Evolutionary conservation across 2,888 invertebrate species (phyloP).

Genomic region (Cyaniris semiargus): DNA sequence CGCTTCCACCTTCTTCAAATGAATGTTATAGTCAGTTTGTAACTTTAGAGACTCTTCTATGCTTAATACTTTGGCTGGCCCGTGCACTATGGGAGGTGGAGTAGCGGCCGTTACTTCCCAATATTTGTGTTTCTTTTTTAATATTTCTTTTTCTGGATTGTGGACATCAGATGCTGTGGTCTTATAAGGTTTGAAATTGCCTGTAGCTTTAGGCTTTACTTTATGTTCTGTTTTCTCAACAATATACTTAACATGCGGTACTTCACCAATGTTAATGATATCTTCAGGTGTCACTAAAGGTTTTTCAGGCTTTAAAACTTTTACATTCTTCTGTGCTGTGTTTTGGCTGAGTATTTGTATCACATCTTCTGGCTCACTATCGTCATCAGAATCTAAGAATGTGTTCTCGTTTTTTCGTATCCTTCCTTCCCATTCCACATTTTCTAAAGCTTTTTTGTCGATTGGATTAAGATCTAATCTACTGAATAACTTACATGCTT

Average conservation of each 20-base stretch:
- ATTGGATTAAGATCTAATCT: constrained; percentile 69
- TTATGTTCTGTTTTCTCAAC: constrained; percentile 75
- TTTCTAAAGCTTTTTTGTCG: constrained; percentile 71
- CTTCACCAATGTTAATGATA: constrained; percentile 68
- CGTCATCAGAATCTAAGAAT: constrained; percentile 79
- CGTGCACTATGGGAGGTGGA: constrained; percentile 79
- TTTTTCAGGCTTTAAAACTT: constrained; percentile 67
- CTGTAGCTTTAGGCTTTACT: constrained; percentile 52
- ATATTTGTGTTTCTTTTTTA: constrained; percentile 71
- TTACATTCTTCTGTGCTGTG: constrained; percentile 72
- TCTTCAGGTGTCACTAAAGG: constrained; percentile 76
- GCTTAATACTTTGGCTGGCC: constrained; percentile 73
- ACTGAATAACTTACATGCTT: constrained; percentile 73
- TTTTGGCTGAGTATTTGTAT: constrained; percentile 81
- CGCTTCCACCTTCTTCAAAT: constrained; percentile 74
- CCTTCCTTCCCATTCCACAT: constrained; percentile 82
- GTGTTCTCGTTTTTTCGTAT: constrained; percentile 52
- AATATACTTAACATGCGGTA: constrained; percentile 76
- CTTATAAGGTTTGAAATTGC: constrained; percentile 79
- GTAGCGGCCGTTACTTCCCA: constrained; percentile 84
- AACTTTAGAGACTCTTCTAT: constrained; percentile 80
- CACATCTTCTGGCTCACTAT: constrained; percentile 80
- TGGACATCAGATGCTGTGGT: constrained; percentile 79
- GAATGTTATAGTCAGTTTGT: constrained; percentile 74
- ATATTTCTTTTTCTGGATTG: constrained; percentile 76